These are phyloP conservation scores for Ecdyonurus torrentis DNA, from an alignment of 2,888 invertebrate genomes.

Conservation along the genomic window DNA sequence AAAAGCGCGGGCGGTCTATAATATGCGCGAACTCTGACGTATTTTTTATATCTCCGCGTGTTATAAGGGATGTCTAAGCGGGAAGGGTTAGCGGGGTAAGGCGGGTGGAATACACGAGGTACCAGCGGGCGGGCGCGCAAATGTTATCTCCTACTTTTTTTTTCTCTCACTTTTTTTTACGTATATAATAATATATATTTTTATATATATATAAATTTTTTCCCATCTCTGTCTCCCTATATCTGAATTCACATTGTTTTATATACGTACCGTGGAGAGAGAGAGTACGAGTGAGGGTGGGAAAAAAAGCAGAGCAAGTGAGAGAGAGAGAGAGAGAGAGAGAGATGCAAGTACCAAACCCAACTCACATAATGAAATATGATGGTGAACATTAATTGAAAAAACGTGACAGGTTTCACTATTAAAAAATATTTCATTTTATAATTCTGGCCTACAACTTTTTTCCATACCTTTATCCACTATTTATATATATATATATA, in stretches of 20 bases:
- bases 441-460: neutral
- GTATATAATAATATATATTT: too few relatives aligned
- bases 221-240: neutral
- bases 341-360: neutral
- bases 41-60: too few relatives aligned
- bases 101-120: neutral
- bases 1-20: neutral
- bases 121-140: neutral
- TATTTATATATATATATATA: too few relatives aligned
- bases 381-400: neutral
- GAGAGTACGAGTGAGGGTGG: neutral
- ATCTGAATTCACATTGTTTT: neutral
- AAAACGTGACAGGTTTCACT: neutral
- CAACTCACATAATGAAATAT: neutral
- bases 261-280: neutral
- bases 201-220: too few relatives aligned
- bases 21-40: neutral
- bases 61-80: too few relatives aligned
- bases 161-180: neutral
- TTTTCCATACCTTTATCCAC: neutral
- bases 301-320: neutral
- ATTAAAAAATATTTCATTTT: neutral
- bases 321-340: neutral
- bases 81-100: too few relatives aligned
- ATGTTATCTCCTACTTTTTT: neutral